A percentile compares a stretch with the other conserved stretches of the same genome.
Evolutionary conservation across 1,140 invertebrate genomes (phyloP).

Genomic region (Drosophila cardini): DNA sequence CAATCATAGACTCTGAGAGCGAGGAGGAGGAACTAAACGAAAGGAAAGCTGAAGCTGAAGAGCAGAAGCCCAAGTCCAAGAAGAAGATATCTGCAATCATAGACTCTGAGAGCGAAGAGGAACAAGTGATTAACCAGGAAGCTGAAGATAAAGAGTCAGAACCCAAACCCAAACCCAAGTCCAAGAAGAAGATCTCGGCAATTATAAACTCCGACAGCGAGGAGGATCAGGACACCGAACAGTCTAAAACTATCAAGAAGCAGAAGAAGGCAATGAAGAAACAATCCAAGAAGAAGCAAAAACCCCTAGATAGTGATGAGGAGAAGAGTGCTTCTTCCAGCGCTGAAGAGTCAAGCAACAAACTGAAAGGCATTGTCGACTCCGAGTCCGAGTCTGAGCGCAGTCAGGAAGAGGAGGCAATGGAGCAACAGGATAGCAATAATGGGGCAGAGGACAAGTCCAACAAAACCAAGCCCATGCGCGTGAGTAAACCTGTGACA

Average conservation of each 20-base stretch:
- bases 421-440: conserved; percentile 32
- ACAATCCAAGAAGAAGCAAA: conserved; percentile 22
- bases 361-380: conserved; percentile 62
- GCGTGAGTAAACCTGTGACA: conserved; percentile 32
- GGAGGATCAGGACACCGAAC: conserved; percentile 9
- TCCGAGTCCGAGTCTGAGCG: conserved; percentile 64
- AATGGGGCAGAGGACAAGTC: conserved; percentile 23
- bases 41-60: neutral
- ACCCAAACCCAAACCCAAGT: neutral
- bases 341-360: conserved; percentile 25
- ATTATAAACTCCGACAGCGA: conserved; percentile 66
- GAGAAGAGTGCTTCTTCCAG: conserved; percentile 14
- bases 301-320: conserved; percentile 38
- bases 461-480: conserved; percentile 49
- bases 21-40: conserved; percentile 27
- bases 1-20: conserved; percentile 60
- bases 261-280: conserved; percentile 52
- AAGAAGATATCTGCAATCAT: conserved; percentile 42
- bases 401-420: conserved; percentile 34
- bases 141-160: too few relatives aligned
- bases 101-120: conserved; percentile 44
- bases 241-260: neutral
- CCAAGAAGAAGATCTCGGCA: conserved; percentile 23
- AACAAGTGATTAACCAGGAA: conserved; percentile 5
- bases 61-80: conserved; percentile 17